Percentiles rank a stretch among this genome's conserved stretches.
phyloP scores from a whole-genome alignment of 2,113 vertebrate genomes.

The Halcyon malimbica region DNA sequence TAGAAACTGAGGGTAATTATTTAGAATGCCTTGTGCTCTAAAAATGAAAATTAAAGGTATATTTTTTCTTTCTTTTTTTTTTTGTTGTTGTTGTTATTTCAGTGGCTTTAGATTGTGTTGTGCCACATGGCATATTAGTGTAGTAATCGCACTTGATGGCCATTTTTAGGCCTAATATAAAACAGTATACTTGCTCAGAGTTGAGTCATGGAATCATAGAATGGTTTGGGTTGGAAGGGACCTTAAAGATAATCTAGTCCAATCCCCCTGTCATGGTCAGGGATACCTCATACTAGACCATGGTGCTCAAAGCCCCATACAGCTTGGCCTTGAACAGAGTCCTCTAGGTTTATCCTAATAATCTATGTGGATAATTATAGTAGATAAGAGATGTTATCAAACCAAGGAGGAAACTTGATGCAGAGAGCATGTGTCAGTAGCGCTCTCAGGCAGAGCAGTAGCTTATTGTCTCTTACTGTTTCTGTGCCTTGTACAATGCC shows the following conservation, averaged over 20 bases:
- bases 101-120: neutral
- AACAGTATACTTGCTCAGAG: neutral
- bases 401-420: neutral
- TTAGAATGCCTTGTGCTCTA: neutral
- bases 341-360: neutral
- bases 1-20: neutral
- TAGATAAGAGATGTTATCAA: neutral
- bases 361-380: neutral
- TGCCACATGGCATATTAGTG: neutral
- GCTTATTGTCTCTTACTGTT: neutral
- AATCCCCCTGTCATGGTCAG: too few species aligned
- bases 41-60: neutral
- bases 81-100: neutral
- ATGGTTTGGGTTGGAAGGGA: too few species aligned
- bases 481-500: neutral
- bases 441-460: neutral
- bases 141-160: neutral
- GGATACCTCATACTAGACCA: too few species aligned
- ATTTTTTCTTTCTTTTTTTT: neutral
- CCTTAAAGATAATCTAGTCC: too few species aligned
- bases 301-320: too few species aligned
- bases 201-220: neutral
- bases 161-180: neutral
- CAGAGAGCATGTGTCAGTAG: neutral
- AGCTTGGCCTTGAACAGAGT: too few species aligned